Conservation (phyloP, 2,888 invertebrate genomes). For the Polydrusus tereticollis region DNA sequence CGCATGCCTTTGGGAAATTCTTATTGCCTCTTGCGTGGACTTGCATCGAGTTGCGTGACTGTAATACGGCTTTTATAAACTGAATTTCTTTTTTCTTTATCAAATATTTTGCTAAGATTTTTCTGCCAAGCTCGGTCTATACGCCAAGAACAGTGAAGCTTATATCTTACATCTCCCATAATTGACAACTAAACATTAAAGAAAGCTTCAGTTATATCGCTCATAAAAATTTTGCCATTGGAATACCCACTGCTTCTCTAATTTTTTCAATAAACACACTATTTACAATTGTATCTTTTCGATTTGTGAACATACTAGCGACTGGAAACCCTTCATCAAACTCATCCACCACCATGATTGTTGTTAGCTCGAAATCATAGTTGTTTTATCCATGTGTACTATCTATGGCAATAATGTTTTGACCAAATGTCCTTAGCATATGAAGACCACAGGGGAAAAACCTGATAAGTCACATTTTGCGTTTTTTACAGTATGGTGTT, state of each 20-base stretch:
- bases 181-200: background rate
- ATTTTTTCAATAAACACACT: background rate
- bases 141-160: background rate
- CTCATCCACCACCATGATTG: background rate
- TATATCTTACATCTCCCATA: background rate
- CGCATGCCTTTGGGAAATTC: too few species aligned
- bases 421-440: too few species aligned
- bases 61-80: background rate
- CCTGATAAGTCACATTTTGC: too few species aligned
- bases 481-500: too few species aligned
- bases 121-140: background rate
- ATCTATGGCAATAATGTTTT: too few species aligned
- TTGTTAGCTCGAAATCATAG: too few species aligned
- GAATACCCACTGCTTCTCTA: background rate
- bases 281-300: background rate
- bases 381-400: too few species aligned
- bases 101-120: background rate
- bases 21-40: too few species aligned
- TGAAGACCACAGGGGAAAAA: too few species aligned
- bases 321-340: background rate
- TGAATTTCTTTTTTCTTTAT: background rate
- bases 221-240: background rate
- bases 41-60: background rate
- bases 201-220: background rate
- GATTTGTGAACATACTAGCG: background rate